These are phyloP conservation scores for Arrhamphus sclerolepis DNA, from an alignment of 2,797 vertebrate species.

Conservation along the genomic window DNA sequence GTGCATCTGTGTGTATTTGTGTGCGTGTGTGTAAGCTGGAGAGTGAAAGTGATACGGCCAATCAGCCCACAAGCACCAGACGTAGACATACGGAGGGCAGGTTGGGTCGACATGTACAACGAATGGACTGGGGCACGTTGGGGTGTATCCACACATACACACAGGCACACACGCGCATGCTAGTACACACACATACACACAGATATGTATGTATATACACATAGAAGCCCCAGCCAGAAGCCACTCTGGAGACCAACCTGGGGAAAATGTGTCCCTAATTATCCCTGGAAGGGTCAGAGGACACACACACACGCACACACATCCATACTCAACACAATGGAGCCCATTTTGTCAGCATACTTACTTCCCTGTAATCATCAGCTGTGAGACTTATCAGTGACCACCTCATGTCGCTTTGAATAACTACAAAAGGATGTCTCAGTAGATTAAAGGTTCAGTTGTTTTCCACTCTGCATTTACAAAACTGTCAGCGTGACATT, in stretches of 20 bases:
- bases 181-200: constrained; percentile 3
- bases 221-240: constrained; percentile 34
- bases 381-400: constrained; percentile 54
- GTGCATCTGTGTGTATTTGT: constrained; percentile 35
- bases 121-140: constrained; percentile 54
- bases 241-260: constrained; percentile 46
- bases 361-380: constrained; percentile 51
- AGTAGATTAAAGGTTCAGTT: constrained; percentile 14
- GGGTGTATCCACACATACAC: constrained; percentile 19
- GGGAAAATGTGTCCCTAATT: constrained; percentile 79
- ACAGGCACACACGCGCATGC: constrained; percentile 16
- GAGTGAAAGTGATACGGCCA: constrained; percentile 76
- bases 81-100: constrained; percentile 69
- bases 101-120: constrained; percentile 63
- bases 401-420: constrained; percentile 39
- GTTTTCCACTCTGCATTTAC: constrained; percentile 3
- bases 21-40: constrained; percentile 34
- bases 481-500: background rate
- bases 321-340: constrained; percentile 52
- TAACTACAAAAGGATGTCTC: background rate
- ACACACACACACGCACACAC: constrained; percentile 39
- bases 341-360: constrained; percentile 60
- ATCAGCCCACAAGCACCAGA: constrained; percentile 70
- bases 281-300: constrained; percentile 67
- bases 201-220: constrained; percentile 3